Conservation (phyloP, 1,140 invertebrate species). For the Lasaia peninsularis region DNA sequence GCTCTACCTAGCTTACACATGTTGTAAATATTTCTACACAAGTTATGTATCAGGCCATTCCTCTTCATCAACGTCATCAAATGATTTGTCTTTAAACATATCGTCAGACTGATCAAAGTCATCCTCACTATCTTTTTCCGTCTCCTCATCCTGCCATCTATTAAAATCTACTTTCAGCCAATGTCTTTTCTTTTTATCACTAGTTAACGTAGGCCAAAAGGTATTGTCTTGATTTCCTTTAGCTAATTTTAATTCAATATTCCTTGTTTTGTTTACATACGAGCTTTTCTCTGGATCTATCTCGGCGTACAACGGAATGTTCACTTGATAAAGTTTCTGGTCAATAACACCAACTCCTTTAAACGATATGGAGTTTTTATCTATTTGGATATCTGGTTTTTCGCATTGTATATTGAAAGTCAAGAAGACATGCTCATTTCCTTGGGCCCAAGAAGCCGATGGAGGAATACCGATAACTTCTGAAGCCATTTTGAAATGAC, state of each 20-base stretch:
- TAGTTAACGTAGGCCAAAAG: slow-evolving; percentile 93
- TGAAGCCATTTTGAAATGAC: slow-evolving; percentile 42
- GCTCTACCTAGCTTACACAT: too few species aligned
- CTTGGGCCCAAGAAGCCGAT: slow-evolving; percentile 94
- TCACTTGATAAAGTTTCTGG: slow-evolving; percentile 90
- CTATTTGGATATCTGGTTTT: slow-evolving; percentile 86
- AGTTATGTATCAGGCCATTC: slow-evolving; percentile 50
- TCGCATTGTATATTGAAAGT: slow-evolving; percentile 94
- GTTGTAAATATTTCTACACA: too few species aligned
- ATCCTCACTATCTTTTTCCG: slow-evolving; percentile 83
- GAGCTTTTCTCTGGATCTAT: slow-evolving; percentile 88
- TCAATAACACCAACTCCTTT: slow-evolving; percentile 92
- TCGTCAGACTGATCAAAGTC: slow-evolving; percentile 50
- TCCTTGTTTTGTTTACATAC: slow-evolving; percentile 83
- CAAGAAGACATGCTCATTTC: slow-evolving; percentile 87
- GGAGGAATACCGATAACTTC: slow-evolving; percentile 81
- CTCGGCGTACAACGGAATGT: slow-evolving; percentile 88
- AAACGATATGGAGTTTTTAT: slow-evolving; percentile 89
- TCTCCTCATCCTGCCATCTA: slow-evolving; percentile 97
- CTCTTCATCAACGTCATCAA: slow-evolving; percentile 46
- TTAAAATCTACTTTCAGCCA: slow-evolving; percentile 98
- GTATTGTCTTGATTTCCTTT: slow-evolving; percentile 85
- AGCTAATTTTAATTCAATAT: slow-evolving; percentile 86
- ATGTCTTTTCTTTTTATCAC: slow-evolving; percentile 93
- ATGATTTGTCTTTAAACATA: slow-evolving; percentile 49